phyloP scores from a whole-genome alignment of 2,113 vertebrate species.

The Ancistrus triradiatus region DNA sequence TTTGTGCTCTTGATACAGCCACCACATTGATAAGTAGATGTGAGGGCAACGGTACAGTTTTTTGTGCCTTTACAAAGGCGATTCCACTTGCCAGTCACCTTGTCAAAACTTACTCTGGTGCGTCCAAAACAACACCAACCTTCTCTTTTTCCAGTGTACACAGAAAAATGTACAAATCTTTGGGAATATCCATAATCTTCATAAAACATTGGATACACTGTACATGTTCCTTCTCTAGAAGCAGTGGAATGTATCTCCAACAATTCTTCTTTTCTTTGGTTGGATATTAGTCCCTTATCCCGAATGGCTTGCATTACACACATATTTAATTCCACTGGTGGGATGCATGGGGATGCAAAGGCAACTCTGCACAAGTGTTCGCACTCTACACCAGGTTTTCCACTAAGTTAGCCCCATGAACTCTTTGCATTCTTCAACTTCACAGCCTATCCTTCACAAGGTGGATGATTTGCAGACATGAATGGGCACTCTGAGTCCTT shows the following conservation, averaged over 20 bases:
- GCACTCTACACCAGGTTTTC: conserved; percentile 9
- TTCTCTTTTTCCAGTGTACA: not conserved
- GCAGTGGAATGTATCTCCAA: not conserved
- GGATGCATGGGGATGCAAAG: not conserved
- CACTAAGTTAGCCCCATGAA: conserved; percentile 6
- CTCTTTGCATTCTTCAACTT: conserved; percentile 5
- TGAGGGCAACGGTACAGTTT: not conserved
- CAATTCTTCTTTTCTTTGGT: conserved; percentile 1
- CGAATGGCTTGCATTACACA: not conserved
- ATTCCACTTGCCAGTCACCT: not conserved
- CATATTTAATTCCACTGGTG: not conserved
- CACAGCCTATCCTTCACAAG: conserved; percentile 3
- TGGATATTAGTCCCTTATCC: conserved; percentile 14
- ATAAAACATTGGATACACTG: conserved; percentile 2
- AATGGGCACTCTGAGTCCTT: not conserved
- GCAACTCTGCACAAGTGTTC: conserved; percentile 4
- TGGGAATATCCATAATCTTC: conserved; percentile 8
- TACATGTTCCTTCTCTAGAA: not conserved
- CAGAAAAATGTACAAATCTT: conserved; percentile 1
- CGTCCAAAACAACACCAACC: not conserved
- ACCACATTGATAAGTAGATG: conserved; percentile 6
- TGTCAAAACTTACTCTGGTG: conserved; percentile 14
- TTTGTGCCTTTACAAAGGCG: not conserved
- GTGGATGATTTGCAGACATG: conserved; percentile 6
- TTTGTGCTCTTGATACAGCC: not conserved